Conservation (phyloP, 2,113 vertebrate genomes). For the Stegastes partitus region DNA sequence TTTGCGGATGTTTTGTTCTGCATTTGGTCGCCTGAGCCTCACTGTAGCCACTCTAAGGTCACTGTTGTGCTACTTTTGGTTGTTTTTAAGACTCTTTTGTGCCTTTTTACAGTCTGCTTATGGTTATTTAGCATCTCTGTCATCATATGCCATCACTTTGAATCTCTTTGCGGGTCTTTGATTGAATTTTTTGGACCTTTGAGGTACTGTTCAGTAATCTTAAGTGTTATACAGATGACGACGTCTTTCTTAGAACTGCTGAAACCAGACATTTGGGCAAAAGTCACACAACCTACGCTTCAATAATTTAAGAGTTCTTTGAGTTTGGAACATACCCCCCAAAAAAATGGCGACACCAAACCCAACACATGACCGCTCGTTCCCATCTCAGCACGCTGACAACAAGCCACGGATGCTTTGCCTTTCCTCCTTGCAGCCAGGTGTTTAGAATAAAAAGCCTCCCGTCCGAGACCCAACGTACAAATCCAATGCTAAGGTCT, state of each 20-base stretch:
- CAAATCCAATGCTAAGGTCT: slow-evolving; percentile 29
- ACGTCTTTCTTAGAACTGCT: slow-evolving; percentile 1
- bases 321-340: slow-evolving; percentile 19
- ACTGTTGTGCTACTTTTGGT: no score
- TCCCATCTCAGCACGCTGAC: slow-evolving; percentile 17
- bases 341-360: not conserved
- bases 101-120: not conserved
- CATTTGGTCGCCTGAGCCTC: not conserved
- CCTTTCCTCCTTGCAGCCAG: slow-evolving; percentile 8
- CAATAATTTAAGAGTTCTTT: slow-evolving; percentile 36
- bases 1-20: not conserved
- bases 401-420: slow-evolving; percentile 10
- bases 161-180: not conserved
- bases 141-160: not conserved
- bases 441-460: slow-evolving; percentile 30
- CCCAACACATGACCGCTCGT: slow-evolving; percentile 20
- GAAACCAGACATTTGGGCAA: slow-evolving; percentile 1
- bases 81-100: not conserved
- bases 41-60: not conserved
- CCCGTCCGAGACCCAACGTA: not conserved
- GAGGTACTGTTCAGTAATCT: no score
- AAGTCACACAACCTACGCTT: not conserved
- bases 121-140: not conserved
- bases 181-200: no score
- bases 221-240: not conserved